phyloP scores from a whole-genome alignment of 2,113 vertebrate species.

The Ailuropoda melanoleuca region DNA sequence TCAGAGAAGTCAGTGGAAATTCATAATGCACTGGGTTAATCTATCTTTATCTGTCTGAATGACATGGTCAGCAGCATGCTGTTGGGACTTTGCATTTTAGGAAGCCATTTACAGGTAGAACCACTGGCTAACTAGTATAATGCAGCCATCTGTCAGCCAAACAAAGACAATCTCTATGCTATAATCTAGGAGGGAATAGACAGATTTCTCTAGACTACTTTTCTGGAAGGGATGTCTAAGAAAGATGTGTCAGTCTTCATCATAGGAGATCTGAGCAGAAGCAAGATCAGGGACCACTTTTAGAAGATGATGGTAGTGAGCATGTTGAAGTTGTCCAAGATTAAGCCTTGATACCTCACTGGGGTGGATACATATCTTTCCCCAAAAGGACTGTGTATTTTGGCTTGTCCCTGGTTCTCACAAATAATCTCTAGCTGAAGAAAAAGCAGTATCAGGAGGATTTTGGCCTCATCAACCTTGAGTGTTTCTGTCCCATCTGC shows the following conservation, averaged over 20 bases:
- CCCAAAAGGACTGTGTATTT: conserved; percentile 83
- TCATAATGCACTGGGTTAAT: conserved; percentile 86
- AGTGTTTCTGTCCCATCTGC: conserved; percentile 87
- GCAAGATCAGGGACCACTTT: conserved; percentile 90
- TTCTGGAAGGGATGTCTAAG: conserved; percentile 86
- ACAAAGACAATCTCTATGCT: neutral
- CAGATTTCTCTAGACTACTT: neutral
- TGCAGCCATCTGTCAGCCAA: neutral
- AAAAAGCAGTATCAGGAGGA: conserved; percentile 88
- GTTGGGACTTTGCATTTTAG: neutral
- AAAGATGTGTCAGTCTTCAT: conserved; percentile 89
- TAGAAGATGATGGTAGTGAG: conserved; percentile 90
- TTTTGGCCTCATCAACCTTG: conserved; percentile 87
- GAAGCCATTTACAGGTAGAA: neutral
- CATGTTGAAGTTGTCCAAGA: conserved; percentile 85
- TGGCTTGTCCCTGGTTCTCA: conserved; percentile 89
- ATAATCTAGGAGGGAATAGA: neutral
- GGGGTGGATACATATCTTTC: conserved; percentile 83
- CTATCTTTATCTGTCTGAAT: neutral
- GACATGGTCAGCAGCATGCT: neutral
- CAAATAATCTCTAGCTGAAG: conserved; percentile 89
- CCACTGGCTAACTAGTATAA: neutral
- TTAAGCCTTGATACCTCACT: conserved; percentile 90
- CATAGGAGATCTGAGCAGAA: conserved; percentile 89
- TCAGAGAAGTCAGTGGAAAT: conserved; percentile 90